phyloP scores from a whole-genome alignment of 2,888 invertebrate genomes.

The Tenthredo scrophulariae region DNA sequence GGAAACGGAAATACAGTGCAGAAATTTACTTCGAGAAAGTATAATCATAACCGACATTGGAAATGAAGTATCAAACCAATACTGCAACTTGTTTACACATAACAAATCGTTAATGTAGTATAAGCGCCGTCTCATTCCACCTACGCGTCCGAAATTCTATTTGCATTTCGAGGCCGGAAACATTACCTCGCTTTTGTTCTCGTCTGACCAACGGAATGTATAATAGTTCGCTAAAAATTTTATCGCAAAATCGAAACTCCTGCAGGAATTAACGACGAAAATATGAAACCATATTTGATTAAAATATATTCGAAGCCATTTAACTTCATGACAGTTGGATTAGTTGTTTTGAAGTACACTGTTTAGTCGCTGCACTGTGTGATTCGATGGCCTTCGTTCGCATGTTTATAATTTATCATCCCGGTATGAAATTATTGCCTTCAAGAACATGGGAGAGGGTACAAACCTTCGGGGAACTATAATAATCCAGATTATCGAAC shows the following conservation, averaged over 20 bases:
- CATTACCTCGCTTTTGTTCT: neutral
- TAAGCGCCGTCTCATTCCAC: neutral
- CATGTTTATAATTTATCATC: neutral
- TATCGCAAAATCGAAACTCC: neutral
- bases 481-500: slow-evolving; percentile 22
- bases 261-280: neutral
- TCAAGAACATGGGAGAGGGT: neutral
- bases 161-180: neutral
- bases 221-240: neutral
- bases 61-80: neutral
- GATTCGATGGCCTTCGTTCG: neutral
- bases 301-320: neutral
- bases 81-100: neutral
- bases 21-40: neutral
- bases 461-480: neutral
- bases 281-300: neutral
- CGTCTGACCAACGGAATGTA: neutral
- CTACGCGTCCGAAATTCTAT: neutral
- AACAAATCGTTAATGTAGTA: neutral
- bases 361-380: neutral
- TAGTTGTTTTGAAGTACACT: neutral
- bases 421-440: neutral
- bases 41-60: neutral
- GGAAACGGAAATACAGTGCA: neutral
- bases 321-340: neutral